A percentile compares a stretch with the other conserved stretches of the same genome.
Conservation (phyloP, 2,888 invertebrate species). For the Merodon equestris region DNA sequence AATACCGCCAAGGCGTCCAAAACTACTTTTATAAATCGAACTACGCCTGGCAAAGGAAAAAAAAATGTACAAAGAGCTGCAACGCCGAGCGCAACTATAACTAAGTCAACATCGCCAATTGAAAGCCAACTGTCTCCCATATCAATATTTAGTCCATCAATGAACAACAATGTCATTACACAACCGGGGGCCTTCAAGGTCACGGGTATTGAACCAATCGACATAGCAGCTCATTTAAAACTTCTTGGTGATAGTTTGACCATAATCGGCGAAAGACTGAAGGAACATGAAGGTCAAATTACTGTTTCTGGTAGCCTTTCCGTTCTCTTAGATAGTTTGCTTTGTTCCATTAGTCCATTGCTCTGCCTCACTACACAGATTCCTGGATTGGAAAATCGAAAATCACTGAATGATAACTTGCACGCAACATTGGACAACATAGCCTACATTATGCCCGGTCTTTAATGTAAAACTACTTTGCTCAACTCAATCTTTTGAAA, state of each 20-base stretch:
- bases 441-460: conserved; percentile 95
- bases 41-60: conserved; percentile 75
- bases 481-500: no score
- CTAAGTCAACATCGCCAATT: conserved; percentile 9
- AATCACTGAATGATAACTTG: conserved; percentile 81
- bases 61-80: conserved; percentile 74
- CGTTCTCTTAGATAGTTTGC: conserved; percentile 92
- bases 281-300: conserved; percentile 97
- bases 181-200: conserved; percentile 80
- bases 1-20: conserved; percentile 24
- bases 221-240: conserved; percentile 95
- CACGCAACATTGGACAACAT: conserved; percentile 92
- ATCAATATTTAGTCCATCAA: conserved; percentile 57
- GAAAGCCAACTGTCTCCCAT: conserved; percentile 19
- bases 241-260: conserved; percentile 95
- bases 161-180: conserved; percentile 59
- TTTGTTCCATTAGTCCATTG: conserved; percentile 94
- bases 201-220: conserved; percentile 88
- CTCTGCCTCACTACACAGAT: conserved; percentile 91
- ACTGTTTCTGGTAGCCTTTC: conserved; percentile 97
- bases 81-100: conserved; percentile 60
- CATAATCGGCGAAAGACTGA: conserved; percentile 94
- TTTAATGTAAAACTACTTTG: no score
- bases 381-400: conserved; percentile 85
- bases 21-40: conserved; percentile 73